These are phyloP conservation scores for Antedon mediterranea DNA, from an alignment of 53 echinoderm and acorn worm species.

Conservation along the genomic window DNA sequence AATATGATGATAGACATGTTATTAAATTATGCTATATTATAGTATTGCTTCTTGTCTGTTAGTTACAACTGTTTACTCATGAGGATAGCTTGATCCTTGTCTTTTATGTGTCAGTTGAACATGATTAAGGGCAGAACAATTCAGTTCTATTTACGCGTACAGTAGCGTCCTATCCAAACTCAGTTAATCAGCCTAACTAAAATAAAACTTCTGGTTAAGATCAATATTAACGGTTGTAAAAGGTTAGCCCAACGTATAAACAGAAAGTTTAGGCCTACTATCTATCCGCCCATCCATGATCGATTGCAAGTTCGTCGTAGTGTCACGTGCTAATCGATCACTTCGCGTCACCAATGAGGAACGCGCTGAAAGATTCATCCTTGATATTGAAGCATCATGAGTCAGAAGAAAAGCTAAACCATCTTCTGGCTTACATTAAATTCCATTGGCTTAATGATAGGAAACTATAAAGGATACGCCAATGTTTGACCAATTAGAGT, in stretches of 20 bases:
- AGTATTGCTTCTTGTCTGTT: background rate
- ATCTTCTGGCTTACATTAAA: background rate
- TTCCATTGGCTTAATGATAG: background rate
- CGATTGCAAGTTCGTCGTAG: background rate
- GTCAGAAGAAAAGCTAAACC: background rate
- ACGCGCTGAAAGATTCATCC: background rate
- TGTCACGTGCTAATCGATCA: background rate
- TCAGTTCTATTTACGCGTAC: background rate
- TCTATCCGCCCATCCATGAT: background rate
- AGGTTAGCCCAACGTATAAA: background rate
- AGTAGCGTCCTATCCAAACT: slow-evolving; percentile 1
- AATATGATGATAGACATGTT: background rate
- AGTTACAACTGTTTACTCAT: background rate
- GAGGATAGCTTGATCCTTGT: background rate
- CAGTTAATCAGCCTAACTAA: background rate
- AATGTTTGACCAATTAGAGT: background rate
- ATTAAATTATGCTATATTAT: background rate
- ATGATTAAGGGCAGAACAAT: background rate
- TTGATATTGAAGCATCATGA: background rate
- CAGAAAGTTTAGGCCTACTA: background rate
- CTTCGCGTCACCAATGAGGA: background rate
- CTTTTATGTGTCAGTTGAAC: background rate
- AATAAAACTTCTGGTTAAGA: background rate
- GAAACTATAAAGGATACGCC: background rate
- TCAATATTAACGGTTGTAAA: background rate